Evolutionary conservation across 2,888 invertebrate genomes (phyloP).

Genomic region (Dinocampus coccinellae): DNA sequence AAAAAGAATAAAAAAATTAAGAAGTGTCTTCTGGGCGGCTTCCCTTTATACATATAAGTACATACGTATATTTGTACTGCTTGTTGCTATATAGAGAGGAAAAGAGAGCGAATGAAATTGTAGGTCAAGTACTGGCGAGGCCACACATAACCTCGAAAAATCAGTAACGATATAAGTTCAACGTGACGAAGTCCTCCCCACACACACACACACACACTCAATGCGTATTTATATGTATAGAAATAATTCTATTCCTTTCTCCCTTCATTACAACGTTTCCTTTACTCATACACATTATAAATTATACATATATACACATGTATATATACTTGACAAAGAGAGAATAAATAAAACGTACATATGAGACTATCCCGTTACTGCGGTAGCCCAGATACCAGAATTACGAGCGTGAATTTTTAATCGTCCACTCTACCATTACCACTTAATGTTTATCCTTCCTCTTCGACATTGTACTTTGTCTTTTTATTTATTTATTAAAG

Average conservation of each 20-base stretch:
- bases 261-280: conserved; percentile 30
- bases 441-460: not conserved
- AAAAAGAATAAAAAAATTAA: not conserved
- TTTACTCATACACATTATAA: conserved; percentile 14
- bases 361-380: conserved; percentile 63
- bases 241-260: conserved; percentile 12
- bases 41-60: not conserved
- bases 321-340: not conserved
- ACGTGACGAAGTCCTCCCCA: conserved; percentile 13
- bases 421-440: not conserved
- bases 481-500: not conserved
- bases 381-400: conserved; percentile 63
- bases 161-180: conserved; percentile 20
- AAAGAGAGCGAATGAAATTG: conserved; percentile 11
- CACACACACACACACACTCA: too few species aligned
- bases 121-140: conserved; percentile 32
- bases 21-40: not conserved
- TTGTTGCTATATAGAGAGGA: not conserved
- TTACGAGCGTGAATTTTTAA: conserved; percentile 64
- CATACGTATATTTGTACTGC: too few species aligned
- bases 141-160: conserved; percentile 25
- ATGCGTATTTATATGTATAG: too few species aligned
- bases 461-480: not conserved
- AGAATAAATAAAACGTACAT: conserved; percentile 47
- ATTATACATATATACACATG: not conserved